phyloP scores from a whole-genome alignment of 92 coral and sea anemone genomes.

The Epizoanthus rinbou region DNA sequence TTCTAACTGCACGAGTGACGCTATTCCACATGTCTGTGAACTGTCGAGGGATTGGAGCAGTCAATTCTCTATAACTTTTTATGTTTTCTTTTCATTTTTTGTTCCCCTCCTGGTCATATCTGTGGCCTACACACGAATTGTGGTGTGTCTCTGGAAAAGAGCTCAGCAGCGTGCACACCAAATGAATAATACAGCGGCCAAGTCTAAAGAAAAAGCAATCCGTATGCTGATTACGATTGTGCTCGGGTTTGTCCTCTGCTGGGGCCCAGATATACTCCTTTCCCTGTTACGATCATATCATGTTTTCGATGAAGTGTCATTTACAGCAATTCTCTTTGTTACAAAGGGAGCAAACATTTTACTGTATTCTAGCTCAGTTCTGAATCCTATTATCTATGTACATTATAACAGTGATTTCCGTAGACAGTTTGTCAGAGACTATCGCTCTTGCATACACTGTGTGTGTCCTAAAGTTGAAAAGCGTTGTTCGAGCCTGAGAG shows the following conservation, averaged over 20 bases:
- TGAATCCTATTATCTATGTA: slow-evolving; percentile 63
- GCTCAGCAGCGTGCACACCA: slow-evolving; percentile 39
- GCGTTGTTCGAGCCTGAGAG: background rate
- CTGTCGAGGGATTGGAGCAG: slow-evolving; percentile 40
- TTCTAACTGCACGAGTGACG: slow-evolving; percentile 2
- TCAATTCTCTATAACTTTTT: slow-evolving; percentile 42
- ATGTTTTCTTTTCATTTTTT: slow-evolving; percentile 45
- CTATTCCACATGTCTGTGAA: slow-evolving; percentile 37
- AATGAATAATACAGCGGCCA: slow-evolving; percentile 55
- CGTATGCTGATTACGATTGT: slow-evolving; percentile 56
- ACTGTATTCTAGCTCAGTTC: slow-evolving; percentile 56
- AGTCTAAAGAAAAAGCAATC: slow-evolving; percentile 57
- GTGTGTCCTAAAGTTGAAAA: too few species aligned
- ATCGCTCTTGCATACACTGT: too few species aligned
- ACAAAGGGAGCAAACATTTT: slow-evolving; percentile 25
- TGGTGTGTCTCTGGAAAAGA: slow-evolving; percentile 44
- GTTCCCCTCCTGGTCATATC: slow-evolving; percentile 48
- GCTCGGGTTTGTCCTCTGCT: slow-evolving; percentile 46
- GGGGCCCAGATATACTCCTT: slow-evolving; percentile 51
- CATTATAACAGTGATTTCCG: slow-evolving; percentile 61
- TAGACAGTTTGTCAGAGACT: slow-evolving; percentile 36
- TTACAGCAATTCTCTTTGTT: slow-evolving; percentile 36
- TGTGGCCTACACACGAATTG: slow-evolving; percentile 49
- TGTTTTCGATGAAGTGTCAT: slow-evolving; percentile 25
- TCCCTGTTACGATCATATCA: slow-evolving; percentile 52